A percentile compares a stretch with the other conserved stretches of the same genome.
Evolutionary conservation across 2,888 invertebrate species (phyloP).

Genomic region (Plebejus melissa): DNA sequence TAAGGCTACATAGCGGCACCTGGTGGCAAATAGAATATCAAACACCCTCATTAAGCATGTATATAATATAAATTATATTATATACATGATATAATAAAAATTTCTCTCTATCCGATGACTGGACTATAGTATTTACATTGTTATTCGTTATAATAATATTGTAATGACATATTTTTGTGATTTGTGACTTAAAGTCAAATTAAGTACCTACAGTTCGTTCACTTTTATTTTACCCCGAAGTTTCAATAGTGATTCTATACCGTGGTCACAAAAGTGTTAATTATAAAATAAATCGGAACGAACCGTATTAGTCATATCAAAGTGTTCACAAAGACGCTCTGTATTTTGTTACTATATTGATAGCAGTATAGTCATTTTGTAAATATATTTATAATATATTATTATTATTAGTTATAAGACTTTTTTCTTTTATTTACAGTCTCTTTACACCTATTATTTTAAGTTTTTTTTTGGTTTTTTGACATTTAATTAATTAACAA

Average conservation of each 20-base stretch:
- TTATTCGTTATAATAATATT: not conserved
- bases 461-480: too few relatives aligned
- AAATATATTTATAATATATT: slow-evolving; percentile 26
- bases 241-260: not conserved
- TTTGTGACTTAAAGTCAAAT: not conserved
- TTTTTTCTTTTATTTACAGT: slow-evolving; percentile 9
- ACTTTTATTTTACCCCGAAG: not conserved
- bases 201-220: not conserved
- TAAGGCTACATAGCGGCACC: too few relatives aligned
- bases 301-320: not conserved
- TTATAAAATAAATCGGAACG: not conserved
- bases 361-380: slow-evolving; percentile 2
- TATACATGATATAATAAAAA: not conserved
- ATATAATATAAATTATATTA: too few relatives aligned
- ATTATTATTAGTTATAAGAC: slow-evolving; percentile 19
- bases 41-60: too few relatives aligned
- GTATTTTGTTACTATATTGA: slow-evolving; percentile 10
- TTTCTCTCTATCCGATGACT: not conserved
- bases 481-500: too few relatives aligned
- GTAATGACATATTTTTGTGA: not conserved
- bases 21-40: too few relatives aligned
- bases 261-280: not conserved
- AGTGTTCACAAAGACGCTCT: slow-evolving; percentile 11
- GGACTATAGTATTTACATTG: not conserved
- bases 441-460: too few relatives aligned